Conservation (phyloP, 1,140 invertebrate species). For the Mylabris phalerata region DNA sequence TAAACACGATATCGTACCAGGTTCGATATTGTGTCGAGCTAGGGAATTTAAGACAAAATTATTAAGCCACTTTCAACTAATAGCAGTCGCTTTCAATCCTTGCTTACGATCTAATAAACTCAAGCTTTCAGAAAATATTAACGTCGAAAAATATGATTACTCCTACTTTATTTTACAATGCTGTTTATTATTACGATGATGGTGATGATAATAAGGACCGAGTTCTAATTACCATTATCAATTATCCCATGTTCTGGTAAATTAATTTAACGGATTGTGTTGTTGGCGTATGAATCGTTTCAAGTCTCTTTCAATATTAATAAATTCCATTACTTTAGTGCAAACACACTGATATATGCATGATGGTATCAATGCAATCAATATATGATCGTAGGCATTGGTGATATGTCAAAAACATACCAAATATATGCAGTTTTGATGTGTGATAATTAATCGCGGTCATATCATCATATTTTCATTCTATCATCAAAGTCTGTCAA, state of each 20-base stretch:
- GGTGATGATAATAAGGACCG: too few species aligned
- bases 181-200: too few species aligned
- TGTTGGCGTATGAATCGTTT: not conserved
- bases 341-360: constrained; percentile 3
- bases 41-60: not conserved
- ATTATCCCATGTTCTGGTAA: not conserved
- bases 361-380: constrained; percentile 26
- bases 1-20: constrained; percentile 20
- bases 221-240: too few species aligned
- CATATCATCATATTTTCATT: constrained; percentile 38
- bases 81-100: too few species aligned
- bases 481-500: constrained; percentile 33
- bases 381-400: not conserved
- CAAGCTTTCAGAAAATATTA: too few species aligned
- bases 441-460: constrained; percentile 36
- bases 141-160: too few species aligned
- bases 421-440: constrained; percentile 14
- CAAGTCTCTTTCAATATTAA: not conserved
- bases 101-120: too few species aligned
- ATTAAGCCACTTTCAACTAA: too few species aligned
- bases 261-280: not conserved
- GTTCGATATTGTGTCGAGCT: constrained; percentile 4
- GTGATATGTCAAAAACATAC: constrained; percentile 27
- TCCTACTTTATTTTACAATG: too few species aligned
- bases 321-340: not conserved